Evolutionary conservation across 2,113 vertebrate species (phyloP), one percentile per base, ranked within the genome.

Genomic region (Bufo gargarizans): DNA sequence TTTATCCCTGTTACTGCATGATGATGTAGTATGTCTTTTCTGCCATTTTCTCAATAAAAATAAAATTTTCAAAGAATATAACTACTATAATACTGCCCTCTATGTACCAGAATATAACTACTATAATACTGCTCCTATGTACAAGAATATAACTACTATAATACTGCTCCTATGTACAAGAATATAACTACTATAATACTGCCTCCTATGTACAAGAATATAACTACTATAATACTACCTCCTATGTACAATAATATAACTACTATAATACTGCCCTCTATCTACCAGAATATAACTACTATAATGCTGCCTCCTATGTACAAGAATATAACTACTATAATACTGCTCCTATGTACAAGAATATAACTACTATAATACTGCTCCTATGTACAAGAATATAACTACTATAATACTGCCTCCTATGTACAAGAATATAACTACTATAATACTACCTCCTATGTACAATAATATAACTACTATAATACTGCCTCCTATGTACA

Each of bases 161-260:
- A 72, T 72, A 72, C 69, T 72, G 43, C 69, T 9, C 69, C 69
- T 72, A 72, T 72, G 3, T 72, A 72, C 69, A 72, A 72, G 69
- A 72, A 72, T 72, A 72, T 72, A 47, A 72, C 69, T 45, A 72
- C 33, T 72, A 72, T 72, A 72, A 72, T 72, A 72, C 69, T 72
- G 4, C 69, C 69, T 6, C 69, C 69, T 72, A 72, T 72, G 12
- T 72, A 72, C 69, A 72, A 17, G 69, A 72, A 72, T 72, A 72
- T 72, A 72, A 45, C 69, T 72, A 22, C 65, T 69, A 69, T 69
- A 61, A 61, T 61, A 61, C 59, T 61, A 3, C 59, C 59, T 6
- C 59, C 59, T 61, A 61, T 61, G 59, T 61, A 61, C 59, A 61
- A 61, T 16, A 61, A 61, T 61, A 61, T 61, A 61, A 61, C 59